phyloP scores from a whole-genome alignment of 2,797 vertebrate genomes.

The Bryconaethiops microstoma region DNA sequence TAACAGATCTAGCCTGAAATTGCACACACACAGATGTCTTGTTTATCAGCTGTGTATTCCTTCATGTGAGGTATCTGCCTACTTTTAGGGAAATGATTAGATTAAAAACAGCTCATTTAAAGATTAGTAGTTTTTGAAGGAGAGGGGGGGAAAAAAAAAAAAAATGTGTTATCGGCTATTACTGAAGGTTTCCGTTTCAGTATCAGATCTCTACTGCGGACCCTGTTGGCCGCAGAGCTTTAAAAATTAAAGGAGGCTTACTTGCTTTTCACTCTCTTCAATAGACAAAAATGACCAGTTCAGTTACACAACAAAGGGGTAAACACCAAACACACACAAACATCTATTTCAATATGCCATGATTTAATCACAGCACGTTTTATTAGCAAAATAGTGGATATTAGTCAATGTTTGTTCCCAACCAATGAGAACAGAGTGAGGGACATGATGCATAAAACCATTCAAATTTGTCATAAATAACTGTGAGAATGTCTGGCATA shows the following conservation, averaged over 20 bases:
- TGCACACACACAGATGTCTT: no score
- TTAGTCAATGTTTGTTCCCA: constrained; percentile 76
- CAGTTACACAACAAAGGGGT: not conserved
- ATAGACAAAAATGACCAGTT: not conserved
- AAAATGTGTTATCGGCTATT: no score
- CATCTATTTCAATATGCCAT: constrained; percentile 69
- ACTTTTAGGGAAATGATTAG: no score
- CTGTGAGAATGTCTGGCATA: constrained; percentile 13
- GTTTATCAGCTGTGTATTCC: no score
- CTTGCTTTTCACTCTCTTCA: not conserved
- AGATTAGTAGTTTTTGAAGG: no score
- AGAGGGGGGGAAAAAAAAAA: no score
- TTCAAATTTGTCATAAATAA: constrained; percentile 32
- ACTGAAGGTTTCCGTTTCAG: no score
- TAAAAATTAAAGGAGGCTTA: not conserved
- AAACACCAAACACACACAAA: not conserved
- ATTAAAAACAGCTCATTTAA: no score
- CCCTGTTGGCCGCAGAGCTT: not conserved
- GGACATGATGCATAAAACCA: constrained; percentile 33
- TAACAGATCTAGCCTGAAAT: no score
- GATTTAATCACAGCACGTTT: constrained; percentile 73
- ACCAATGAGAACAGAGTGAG: constrained; percentile 71
- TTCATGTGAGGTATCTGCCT: no score
- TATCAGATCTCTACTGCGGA: not conserved
- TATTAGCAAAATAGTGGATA: constrained; percentile 82